Evolutionary conservation across 2,888 invertebrate genomes (phyloP).

Genomic region (Thera britannica): DNA sequence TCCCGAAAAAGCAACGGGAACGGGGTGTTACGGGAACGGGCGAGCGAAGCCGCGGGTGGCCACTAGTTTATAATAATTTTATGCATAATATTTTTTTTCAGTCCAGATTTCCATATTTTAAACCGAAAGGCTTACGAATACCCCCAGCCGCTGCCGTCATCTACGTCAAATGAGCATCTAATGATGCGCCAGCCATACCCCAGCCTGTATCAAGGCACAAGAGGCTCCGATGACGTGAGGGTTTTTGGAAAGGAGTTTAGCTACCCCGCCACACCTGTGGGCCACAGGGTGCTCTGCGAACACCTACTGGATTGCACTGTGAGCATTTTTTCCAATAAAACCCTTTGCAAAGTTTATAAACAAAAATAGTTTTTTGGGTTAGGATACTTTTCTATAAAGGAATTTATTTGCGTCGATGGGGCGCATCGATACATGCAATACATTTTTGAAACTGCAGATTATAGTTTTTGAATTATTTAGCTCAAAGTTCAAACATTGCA

Average conservation of each 20-base stretch:
- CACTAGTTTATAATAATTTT: not conserved
- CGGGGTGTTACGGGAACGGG: too few species aligned
- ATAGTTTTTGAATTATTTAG: too few species aligned
- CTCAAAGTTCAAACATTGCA: too few species aligned
- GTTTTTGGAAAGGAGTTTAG: constrained; percentile 59
- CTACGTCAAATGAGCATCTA: not conserved
- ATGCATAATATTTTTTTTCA: constrained; percentile 27
- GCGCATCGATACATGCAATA: too few species aligned
- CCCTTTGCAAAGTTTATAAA: too few species aligned
- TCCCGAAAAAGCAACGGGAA: too few species aligned
- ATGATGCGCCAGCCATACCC: constrained; percentile 44
- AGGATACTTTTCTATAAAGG: too few species aligned
- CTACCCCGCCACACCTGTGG: constrained; percentile 44
- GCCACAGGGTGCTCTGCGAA: constrained; percentile 57
- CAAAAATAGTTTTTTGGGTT: too few species aligned
- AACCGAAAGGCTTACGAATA: constrained; percentile 38
- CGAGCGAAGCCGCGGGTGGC: too few species aligned
- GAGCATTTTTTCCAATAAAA: constrained; percentile 37
- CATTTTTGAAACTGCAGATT: too few species aligned
- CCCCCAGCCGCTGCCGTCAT: constrained; percentile 55
- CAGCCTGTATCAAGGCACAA: constrained; percentile 61
- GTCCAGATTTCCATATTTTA: constrained; percentile 31
- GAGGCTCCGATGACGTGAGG: constrained; percentile 50
- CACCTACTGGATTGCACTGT: constrained; percentile 61
- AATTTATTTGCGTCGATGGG: too few species aligned